A percentile compares a stretch with the other conserved stretches of the same genome.
Conservation (phyloP, 2,113 vertebrate species). For the Elephas maximus region DNA sequence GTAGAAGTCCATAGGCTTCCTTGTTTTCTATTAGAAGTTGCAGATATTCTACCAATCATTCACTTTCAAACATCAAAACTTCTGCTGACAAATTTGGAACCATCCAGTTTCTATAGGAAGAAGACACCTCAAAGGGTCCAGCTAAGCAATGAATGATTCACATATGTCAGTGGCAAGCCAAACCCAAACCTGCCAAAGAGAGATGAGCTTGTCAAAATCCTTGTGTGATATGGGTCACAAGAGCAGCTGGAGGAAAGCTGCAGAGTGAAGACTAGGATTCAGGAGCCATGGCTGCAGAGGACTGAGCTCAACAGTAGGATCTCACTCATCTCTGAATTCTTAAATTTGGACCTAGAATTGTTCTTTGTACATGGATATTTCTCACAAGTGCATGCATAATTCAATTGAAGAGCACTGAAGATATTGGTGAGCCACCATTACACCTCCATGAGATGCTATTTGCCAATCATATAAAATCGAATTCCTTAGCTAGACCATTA, state of each 20-base stretch:
- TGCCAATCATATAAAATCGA: neutral
- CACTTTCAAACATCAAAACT: neutral
- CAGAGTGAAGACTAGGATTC: neutral
- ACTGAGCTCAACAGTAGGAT: neutral
- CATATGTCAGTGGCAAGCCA: neutral
- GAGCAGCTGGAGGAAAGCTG: neutral
- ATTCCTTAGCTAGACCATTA: neutral
- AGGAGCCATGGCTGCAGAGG: neutral
- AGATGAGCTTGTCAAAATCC: neutral
- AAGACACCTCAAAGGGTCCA: neutral
- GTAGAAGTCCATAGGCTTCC: neutral
- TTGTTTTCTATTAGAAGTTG: neutral
- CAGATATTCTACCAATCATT: neutral
- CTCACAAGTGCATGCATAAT: neutral
- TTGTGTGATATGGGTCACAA: neutral
- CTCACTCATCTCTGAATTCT: neutral
- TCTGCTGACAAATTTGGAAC: slow-evolving; percentile 14
- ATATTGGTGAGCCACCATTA: neutral
- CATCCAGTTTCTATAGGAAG: neutral
- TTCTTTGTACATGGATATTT: neutral
- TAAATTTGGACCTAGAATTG: neutral
- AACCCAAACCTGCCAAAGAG: neutral
- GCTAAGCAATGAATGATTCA: neutral
- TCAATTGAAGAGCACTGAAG: neutral
- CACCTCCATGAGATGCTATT: neutral